Base-by-base conservation (phyloP, 2,797 vertebrate species). In the Adelosebastes latens region DNA sequence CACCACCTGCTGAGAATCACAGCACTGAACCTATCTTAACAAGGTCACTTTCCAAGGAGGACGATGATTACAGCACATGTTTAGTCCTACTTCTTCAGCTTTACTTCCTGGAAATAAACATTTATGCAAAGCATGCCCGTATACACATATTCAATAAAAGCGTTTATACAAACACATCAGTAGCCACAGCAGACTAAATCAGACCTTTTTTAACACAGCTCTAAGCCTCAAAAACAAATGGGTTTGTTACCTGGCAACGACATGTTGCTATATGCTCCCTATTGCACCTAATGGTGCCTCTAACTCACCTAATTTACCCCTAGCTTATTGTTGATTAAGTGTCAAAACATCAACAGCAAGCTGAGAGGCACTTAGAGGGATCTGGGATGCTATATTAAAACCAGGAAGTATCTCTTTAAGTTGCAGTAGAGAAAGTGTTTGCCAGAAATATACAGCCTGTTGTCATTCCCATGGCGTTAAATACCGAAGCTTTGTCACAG, bases 181-280 rank as follows among this genome's bases (percentile, higher is more conserved):
- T 1, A 68, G 49, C 46, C 39, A 6, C 42, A 71, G 65, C 8
- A 46, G 18, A 55, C 10, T 46, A n/a, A 76, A 60, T 58, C 34
- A n/a, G 32, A 55, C 31, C 18, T 42, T 70, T 72, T 32, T 69
- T 4, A 24, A 76, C 8, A 20, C n/a, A 29, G 25, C 14, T 32
- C 4, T 20, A 6, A 34, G 62, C 36, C 25, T 9, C 4, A 25
- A 65, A 65, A 31, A 52, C 8, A n/a, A 77, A 24, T 46, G 5
- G 9, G 16, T 36, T 63, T 61, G 82, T 83, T 80, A 72, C 88
- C 71, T 70, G 72, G 80, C 72, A 86, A 86, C 77, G 13, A 9
- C 64, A 39, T 29, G 29, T 11, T 32, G 58, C 70, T 72, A 58
- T 27, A 16, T 49, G 36, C 39, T 25, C 10, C 24, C 11, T 36